phyloP scores from a whole-genome alignment of 2,888 invertebrate genomes.

The Torymus tubicola region DNA sequence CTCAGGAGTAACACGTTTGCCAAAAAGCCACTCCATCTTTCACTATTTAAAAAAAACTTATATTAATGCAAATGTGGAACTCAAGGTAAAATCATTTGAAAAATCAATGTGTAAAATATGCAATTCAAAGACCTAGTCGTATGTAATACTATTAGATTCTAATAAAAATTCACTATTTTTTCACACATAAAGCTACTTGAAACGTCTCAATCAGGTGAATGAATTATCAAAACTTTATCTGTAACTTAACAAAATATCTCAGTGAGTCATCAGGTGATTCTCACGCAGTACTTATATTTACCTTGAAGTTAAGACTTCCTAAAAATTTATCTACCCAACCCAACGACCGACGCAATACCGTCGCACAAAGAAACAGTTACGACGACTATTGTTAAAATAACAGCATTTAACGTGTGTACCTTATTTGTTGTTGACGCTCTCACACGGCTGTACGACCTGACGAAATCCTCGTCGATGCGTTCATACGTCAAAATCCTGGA shows the following conservation, averaged over 20 bases:
- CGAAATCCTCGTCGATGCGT: conserved; percentile 11
- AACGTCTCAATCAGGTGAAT: not conserved
- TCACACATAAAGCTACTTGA: too few relatives aligned
- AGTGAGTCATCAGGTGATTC: conserved; percentile 43
- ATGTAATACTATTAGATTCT: too few relatives aligned
- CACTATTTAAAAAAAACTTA: conserved; percentile 5
- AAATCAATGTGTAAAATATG: not conserved
- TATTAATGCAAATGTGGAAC: not conserved
- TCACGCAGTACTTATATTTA: conserved; percentile 4
- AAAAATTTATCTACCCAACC: not conserved
- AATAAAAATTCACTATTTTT: too few relatives aligned
- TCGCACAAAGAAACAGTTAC: not conserved
- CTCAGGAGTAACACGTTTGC: conserved; percentile 96
- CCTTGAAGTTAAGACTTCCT: not conserved
- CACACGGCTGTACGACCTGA: not conserved
- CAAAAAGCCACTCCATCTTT: conserved; percentile 95
- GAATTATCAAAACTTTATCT: conserved; percentile 38
- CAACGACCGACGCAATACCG: not conserved
- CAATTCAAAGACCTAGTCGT: too few relatives aligned
- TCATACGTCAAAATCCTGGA: conserved; percentile 47
- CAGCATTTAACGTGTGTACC: not conserved
- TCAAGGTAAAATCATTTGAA: conserved; percentile 5
- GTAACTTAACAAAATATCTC: conserved; percentile 1
- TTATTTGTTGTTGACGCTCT: conserved; percentile 25
- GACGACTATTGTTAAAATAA: not conserved